These are phyloP conservation scores for Caenorhabditis zanzibari DNA, from an alignment of 2,888 invertebrate genomes.

Conservation along the genomic window DNA sequence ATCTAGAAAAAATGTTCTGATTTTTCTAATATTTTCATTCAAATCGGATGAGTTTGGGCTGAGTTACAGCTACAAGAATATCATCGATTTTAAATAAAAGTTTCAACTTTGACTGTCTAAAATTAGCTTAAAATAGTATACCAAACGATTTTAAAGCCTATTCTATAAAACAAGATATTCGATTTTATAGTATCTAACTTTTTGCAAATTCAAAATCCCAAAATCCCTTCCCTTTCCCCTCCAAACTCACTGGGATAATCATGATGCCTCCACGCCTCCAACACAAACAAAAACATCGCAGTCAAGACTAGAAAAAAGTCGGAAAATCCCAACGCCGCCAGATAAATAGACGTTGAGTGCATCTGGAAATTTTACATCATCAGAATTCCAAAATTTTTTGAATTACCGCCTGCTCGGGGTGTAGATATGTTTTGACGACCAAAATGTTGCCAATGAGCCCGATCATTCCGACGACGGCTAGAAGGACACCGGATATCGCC, in stretches of 20 bases:
- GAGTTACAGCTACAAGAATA: too few species aligned
- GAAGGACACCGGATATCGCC: conserved; percentile 79
- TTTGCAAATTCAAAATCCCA: too few species aligned
- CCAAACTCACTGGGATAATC: conserved; percentile 74
- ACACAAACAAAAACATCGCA: conserved; percentile 83
- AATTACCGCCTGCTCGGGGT: conserved; percentile 64
- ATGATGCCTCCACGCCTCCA: conserved; percentile 83
- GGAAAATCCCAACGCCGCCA: conserved; percentile 79
- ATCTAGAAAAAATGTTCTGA: too few species aligned
- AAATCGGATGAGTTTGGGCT: too few species aligned
- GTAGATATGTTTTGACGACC: conserved; percentile 79
- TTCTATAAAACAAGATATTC: too few species aligned
- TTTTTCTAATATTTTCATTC: too few species aligned
- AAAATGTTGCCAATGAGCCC: conserved; percentile 80
- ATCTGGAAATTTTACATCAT: conserved; percentile 52
- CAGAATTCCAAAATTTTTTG: not conserved
- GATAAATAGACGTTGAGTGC: conserved; percentile 81
- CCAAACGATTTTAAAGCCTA: too few species aligned
- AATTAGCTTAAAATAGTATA: too few species aligned
- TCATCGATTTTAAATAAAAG: too few species aligned
- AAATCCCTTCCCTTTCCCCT: too few species aligned
- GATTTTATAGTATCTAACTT: too few species aligned
- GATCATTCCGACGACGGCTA: conserved; percentile 79
- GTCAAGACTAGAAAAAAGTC: conserved; percentile 82
- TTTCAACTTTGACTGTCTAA: too few species aligned